phyloP scores from a whole-genome alignment of 2,888 invertebrate species.

The Zonitis immaculata region DNA sequence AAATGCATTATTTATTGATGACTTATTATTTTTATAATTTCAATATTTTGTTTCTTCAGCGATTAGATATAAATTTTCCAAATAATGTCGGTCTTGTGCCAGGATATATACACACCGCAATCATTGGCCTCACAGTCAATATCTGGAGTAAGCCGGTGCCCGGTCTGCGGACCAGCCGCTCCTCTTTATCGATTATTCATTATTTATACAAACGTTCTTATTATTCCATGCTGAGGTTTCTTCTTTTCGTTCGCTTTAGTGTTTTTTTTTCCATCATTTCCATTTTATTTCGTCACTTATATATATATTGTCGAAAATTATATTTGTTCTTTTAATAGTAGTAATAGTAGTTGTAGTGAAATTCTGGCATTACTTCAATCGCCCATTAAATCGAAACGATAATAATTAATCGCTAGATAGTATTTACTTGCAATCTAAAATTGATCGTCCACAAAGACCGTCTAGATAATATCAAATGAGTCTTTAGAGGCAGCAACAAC shows the following conservation, averaged over 20 bases:
- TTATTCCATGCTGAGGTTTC: constrained; percentile 46
- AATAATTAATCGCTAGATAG: constrained; percentile 1
- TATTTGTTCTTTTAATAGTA: constrained; percentile 33
- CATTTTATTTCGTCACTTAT: not conserved
- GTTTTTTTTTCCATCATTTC: not conserved
- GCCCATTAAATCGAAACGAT: not conserved
- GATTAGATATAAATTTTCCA: too few species aligned
- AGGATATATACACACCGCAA: constrained; percentile 40
- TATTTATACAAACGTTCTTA: constrained; percentile 50
- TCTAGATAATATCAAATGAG: not conserved
- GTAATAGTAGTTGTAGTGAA: too few species aligned
- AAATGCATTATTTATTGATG: not conserved
- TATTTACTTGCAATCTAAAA: not conserved
- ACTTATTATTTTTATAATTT: not conserved
- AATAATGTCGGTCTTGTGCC: constrained; percentile 34
- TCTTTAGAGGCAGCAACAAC: not conserved
- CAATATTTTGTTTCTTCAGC: too few species aligned
- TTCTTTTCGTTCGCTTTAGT: constrained; percentile 22
- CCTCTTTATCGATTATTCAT: constrained; percentile 49
- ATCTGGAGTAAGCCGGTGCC: constrained; percentile 50
- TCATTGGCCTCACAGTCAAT: constrained; percentile 45
- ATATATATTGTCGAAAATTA: not conserved
- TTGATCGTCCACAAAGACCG: not conserved
- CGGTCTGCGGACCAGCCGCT: constrained; percentile 38
- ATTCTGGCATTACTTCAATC: constrained; percentile 17